Percentiles rank a stretch among this genome's conserved stretches.
Conservation (phyloP, 2,888 invertebrate species). For the Eupsilia transversa region DNA sequence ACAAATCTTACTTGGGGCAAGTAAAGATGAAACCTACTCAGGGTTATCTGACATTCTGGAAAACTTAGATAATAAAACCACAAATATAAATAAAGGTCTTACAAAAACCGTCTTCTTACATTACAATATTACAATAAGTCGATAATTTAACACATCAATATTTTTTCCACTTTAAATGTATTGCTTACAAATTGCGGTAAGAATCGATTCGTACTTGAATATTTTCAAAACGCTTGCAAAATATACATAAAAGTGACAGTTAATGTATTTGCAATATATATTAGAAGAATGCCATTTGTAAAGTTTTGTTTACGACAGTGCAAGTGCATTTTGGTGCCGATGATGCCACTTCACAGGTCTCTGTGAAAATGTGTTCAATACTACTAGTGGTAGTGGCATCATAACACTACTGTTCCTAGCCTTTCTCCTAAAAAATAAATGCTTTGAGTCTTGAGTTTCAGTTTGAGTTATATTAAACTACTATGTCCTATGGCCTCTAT, state of each 20-base stretch:
- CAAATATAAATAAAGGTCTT: not conserved
- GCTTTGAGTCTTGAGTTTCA: too few species aligned
- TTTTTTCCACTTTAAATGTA: slow-evolving; percentile 29
- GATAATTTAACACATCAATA: slow-evolving; percentile 43
- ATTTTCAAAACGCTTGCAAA: slow-evolving; percentile 53
- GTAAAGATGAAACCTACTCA: not conserved
- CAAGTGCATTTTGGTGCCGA: slow-evolving; percentile 39
- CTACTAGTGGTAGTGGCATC: not conserved
- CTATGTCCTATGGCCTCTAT: too few species aligned
- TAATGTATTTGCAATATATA: slow-evolving; percentile 39
- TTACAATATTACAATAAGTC: slow-evolving; percentile 26
- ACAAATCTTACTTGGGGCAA: not conserved
- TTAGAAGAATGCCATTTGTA: slow-evolving; percentile 38
- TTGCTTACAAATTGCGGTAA: slow-evolving; percentile 30
- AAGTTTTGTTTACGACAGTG: slow-evolving; percentile 43
- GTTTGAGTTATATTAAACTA: too few species aligned
- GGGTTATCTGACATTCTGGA: not conserved
- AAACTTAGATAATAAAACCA: not conserved
- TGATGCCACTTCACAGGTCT: slow-evolving; percentile 31
- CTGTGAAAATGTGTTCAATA: slow-evolving; percentile 14
- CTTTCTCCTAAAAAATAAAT: too few species aligned
- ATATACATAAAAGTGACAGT: slow-evolving; percentile 30
- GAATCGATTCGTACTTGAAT: slow-evolving; percentile 47
- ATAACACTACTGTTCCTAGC: not conserved
- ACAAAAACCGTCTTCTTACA: not conserved